These are phyloP conservation scores for Idris sp. DNA, from an alignment of 1,140 invertebrate genomes.

Conservation along the genomic window DNA sequence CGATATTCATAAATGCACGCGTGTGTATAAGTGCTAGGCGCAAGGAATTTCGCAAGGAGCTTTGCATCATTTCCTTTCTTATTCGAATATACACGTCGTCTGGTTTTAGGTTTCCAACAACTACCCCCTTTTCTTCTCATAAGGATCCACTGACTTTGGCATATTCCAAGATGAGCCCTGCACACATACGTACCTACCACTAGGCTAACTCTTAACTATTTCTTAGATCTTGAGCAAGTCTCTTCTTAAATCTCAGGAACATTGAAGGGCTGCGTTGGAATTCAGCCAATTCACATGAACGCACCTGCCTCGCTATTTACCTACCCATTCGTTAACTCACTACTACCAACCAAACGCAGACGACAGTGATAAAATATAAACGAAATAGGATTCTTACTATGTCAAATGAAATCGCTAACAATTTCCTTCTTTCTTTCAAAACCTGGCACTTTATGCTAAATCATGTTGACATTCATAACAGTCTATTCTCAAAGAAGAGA, in stretches of 20 bases:
- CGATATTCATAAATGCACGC: slow-evolving; percentile 57
- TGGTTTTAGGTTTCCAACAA: slow-evolving; percentile 53
- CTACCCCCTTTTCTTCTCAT: slow-evolving; percentile 54
- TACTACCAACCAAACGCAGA: slow-evolving; percentile 65
- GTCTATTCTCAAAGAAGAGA: no score
- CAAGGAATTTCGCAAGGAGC: slow-evolving; percentile 44
- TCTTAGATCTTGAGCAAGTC: slow-evolving; percentile 71
- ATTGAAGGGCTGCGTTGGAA: slow-evolving; percentile 66
- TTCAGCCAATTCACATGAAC: slow-evolving; percentile 68
- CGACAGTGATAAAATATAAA: slow-evolving; percentile 61
- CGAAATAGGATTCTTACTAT: slow-evolving; percentile 52
- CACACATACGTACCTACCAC: slow-evolving; percentile 59
- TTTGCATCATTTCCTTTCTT: slow-evolving; percentile 53
- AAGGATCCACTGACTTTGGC: slow-evolving; percentile 55
- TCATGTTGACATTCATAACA: slow-evolving; percentile 54
- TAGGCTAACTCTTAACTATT: slow-evolving; percentile 74
- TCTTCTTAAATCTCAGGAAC: slow-evolving; percentile 59
- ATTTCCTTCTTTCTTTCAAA: slow-evolving; percentile 32
- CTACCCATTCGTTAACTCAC: slow-evolving; percentile 63
- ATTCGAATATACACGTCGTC: slow-evolving; percentile 48
- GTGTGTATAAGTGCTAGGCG: slow-evolving; percentile 45
- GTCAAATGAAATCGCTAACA: slow-evolving; percentile 39
- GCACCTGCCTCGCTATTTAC: slow-evolving; percentile 66
- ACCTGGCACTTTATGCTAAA: slow-evolving; percentile 37
- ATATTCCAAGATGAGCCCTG: slow-evolving; percentile 57